Conservation (phyloP, 2,113 vertebrate species). For the Poeciliopsis occidentalis region DNA sequence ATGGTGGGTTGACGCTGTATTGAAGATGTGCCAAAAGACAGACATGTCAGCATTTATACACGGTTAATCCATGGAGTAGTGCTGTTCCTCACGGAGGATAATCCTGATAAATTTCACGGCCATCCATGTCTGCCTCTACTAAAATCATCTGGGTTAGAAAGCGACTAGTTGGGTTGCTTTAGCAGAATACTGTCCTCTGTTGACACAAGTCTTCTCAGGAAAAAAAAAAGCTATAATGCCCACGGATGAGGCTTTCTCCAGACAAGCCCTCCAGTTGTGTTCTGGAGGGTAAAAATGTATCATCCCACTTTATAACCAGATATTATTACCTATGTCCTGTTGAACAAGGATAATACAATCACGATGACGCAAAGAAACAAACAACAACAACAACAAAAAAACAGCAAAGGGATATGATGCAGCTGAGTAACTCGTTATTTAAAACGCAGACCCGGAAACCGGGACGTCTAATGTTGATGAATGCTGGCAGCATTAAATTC, state of each 20-base stretch:
- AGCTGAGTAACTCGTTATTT: neutral
- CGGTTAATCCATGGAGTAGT: neutral
- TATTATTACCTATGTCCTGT: neutral
- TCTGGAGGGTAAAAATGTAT: neutral
- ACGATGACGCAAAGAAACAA: no score
- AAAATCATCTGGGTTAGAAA: neutral
- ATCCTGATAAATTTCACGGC: neutral
- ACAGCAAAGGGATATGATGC: neutral
- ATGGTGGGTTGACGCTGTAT: slow-evolving; percentile 6
- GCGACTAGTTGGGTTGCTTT: neutral
- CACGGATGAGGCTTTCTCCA: neutral
- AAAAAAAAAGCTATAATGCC: no score
- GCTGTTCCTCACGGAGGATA: neutral
- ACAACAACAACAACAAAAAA: no score
- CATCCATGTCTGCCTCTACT: neutral
- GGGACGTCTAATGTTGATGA: neutral
- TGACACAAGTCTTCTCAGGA: neutral
- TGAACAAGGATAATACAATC: no score
- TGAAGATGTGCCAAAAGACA: slow-evolving; percentile 5
- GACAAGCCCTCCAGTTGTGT: neutral
- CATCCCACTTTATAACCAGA: neutral
- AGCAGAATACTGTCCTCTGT: neutral
- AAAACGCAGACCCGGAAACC: neutral
- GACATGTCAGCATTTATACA: neutral
- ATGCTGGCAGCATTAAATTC: neutral